A percentile compares a stretch with the other conserved stretches of the same genome.
Conservation (phyloP, 2,888 invertebrate species). For the Brachyptera risi region DNA sequence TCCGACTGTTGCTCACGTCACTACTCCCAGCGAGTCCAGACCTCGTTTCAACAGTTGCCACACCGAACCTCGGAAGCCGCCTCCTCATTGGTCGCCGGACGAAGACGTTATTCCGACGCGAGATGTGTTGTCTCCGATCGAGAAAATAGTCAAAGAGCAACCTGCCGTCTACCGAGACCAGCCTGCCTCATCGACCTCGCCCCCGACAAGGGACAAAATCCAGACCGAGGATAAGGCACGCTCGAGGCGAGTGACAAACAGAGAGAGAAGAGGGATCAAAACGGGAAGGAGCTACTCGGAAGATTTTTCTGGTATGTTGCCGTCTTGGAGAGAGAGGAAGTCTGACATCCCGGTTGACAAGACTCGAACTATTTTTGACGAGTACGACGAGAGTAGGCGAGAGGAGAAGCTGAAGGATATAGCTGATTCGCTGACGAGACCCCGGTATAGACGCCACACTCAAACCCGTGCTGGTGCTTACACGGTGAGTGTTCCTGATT, state of each 20-base stretch:
- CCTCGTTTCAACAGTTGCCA: slow-evolving; percentile 56
- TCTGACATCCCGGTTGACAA: slow-evolving; percentile 31
- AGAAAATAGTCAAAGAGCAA: neutral
- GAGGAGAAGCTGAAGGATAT: slow-evolving; percentile 77
- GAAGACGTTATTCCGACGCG: slow-evolving; percentile 38
- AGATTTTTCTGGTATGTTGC: slow-evolving; percentile 38
- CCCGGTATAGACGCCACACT: slow-evolving; percentile 54
- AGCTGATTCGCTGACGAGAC: slow-evolving; percentile 75
- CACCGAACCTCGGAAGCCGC: slow-evolving; percentile 44
- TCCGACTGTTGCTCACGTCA: slow-evolving; percentile 56
- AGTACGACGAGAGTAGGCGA: slow-evolving; percentile 48
- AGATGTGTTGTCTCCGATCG: slow-evolving; percentile 28
- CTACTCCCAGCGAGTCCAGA: slow-evolving; percentile 50
- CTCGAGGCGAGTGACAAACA: slow-evolving; percentile 38
- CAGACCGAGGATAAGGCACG: slow-evolving; percentile 61
- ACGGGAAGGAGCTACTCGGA: slow-evolving; percentile 40
- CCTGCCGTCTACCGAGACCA: slow-evolving; percentile 54
- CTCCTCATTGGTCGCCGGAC: slow-evolving; percentile 32
- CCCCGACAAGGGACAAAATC: slow-evolving; percentile 74
- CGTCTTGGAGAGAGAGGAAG: slow-evolving; percentile 35
- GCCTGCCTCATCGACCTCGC: slow-evolving; percentile 71
- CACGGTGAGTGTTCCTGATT: slow-evolving; percentile 28
- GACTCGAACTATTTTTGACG: slow-evolving; percentile 27
- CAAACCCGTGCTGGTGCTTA: slow-evolving; percentile 16
- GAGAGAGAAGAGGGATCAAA: slow-evolving; percentile 40